These are phyloP conservation scores for Thunnus albacares DNA, from an alignment of 2,797 vertebrate species.

Conservation along the genomic window DNA sequence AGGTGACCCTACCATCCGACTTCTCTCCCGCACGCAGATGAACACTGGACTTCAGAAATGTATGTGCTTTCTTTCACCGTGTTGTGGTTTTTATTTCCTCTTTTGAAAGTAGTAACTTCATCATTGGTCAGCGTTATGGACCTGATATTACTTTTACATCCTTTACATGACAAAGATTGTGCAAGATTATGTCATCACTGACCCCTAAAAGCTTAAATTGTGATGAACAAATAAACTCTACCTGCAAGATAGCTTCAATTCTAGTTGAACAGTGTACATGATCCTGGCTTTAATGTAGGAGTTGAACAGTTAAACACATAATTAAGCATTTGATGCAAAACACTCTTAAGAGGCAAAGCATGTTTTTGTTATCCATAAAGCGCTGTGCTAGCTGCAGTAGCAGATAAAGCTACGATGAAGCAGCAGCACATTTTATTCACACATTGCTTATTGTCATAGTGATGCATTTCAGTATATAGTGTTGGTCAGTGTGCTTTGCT, in stretches of 20 bases:
- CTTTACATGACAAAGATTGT: no score
- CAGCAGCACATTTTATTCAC: no score
- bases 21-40: conserved; percentile 98
- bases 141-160: no score
- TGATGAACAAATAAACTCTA: background rate
- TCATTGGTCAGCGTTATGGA: no score
- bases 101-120: no score
- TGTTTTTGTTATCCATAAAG: no score
- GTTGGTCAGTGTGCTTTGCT: background rate
- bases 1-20: conserved; percentile 91
- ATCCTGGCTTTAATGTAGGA: no score
- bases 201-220: background rate
- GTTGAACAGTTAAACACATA: no score
- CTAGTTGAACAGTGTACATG: background rate
- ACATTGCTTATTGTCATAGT: no score
- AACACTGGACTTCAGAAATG: conserved; percentile 99
- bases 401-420: no score
- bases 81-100: background rate
- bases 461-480: background rate
- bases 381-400: no score
- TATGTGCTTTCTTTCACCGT: conserved; percentile 82
- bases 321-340: background rate
- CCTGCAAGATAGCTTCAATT: background rate
- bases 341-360: background rate
- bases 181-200: no score